Evolutionary conservation across 30 jellyfish, hydroid and myxozoan species (phyloP).

Genomic region (Sanderia malayensis): DNA sequence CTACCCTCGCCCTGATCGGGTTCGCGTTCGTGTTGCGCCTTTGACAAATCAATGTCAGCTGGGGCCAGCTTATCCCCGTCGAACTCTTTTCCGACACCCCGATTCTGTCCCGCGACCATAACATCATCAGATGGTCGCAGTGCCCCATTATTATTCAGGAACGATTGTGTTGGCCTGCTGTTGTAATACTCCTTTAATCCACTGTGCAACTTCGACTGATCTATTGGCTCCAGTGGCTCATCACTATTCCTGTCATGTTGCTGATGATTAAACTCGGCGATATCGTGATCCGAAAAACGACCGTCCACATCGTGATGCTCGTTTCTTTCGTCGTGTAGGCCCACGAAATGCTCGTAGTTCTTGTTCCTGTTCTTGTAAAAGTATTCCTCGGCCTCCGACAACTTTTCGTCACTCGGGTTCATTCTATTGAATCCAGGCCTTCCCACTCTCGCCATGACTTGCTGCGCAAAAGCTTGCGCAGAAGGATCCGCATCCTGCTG

Average conservation of each 20-base stretch:
- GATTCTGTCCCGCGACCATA: constrained; percentile 19
- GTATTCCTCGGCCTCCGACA: background rate
- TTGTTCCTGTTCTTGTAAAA: background rate
- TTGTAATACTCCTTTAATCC: constrained; percentile 4
- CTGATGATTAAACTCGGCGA: background rate
- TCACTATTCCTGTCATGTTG: background rate
- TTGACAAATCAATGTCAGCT: constrained; percentile 9
- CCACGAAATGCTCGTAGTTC: background rate
- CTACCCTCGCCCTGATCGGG: background rate
- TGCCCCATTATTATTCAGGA: background rate
- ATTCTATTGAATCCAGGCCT: background rate
- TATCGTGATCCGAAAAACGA: background rate
- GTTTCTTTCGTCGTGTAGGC: background rate
- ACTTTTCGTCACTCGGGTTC: background rate
- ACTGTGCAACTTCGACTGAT: background rate
- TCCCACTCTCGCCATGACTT: no score
- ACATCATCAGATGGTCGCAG: background rate
- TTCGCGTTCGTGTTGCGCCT: background rate
- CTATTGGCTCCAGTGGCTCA: background rate
- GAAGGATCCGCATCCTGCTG: background rate
- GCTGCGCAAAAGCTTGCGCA: background rate
- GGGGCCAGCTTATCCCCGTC: constrained; percentile 60
- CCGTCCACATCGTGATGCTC: background rate
- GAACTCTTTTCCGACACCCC: constrained; percentile 56
- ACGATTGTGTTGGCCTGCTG: background rate